Evolutionary conservation across 2,888 invertebrate species (phyloP), one percentile per base, ranked within the genome.

Genomic region (Macrophya alboannulata): DNA sequence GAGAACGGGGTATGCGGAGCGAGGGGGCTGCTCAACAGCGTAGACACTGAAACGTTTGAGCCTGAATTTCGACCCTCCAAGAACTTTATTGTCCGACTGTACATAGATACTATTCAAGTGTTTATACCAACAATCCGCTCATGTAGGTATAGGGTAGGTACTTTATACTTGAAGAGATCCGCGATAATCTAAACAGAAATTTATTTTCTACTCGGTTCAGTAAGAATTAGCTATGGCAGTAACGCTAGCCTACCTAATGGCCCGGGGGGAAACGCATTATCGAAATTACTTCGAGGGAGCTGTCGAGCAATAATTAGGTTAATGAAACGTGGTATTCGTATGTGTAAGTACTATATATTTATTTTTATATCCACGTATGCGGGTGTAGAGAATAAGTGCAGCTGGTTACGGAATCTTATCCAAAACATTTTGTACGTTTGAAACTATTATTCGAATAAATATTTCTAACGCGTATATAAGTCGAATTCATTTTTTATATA

Each of bases 241-340:
- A 71, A 71, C 40, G 17, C 40, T 37, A 71, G 71, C n/a, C 71
- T 37, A 12, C 15, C 40, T 71, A 71, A 71, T 71, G 71, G 40
- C 71, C 40, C 9, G 17, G 40, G 40, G 40, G 71, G 71, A 40
- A 71, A 71, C 9, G 71, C 71, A 71, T 71, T 71, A 71, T 71
- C 71, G 31, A 71, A 71, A 71, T 71, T 71, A 71, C 37, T 71
- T 71, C 71, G 71, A 71, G 25, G 40, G 40, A 71, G 71, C 31
- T 68, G 17, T 40, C 40, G n/a, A 40, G n/a, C 6, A 71, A 40
- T 40, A 71, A 71, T 71, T 71, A 71, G 71, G 71, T 71, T 71
- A 71, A 71, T 71, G 40, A 71, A 71, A 71, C 6, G 9, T 71
- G 5, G 40, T 71, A 17, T 71, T 71, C 40, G 4, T 40, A 40